Base-by-base conservation (phyloP, 2,797 vertebrate genomes). In the Eulemur coronatus region DNA sequence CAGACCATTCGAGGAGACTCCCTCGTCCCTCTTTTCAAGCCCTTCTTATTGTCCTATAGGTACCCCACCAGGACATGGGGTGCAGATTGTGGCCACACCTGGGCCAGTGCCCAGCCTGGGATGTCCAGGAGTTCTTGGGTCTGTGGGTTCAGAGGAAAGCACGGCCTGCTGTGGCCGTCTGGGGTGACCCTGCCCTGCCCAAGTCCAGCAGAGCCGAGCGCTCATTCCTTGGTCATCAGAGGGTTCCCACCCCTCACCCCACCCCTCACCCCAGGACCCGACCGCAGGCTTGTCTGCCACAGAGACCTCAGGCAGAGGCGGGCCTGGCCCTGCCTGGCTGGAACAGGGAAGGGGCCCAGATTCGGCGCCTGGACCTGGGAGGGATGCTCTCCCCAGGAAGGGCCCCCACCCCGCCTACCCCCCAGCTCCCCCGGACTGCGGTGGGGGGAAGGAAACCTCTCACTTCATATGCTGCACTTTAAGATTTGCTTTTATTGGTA, bases 401-500 rank as follows among this genome's bases (percentile, higher is more conserved):
- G 26, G 20, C 11, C 10, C 33, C 35, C 22, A 20, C 24, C 33
- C 12, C 0, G 4, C 7, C 14, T 30, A 11, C 4, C 26, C 14
- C 20, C 5, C n/a, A 30, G 57, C 13, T 14, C 13, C n/a, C 30
- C 22, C 14, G 14, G 4, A 24, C 59, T 57, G 67, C 28, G 26
- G 24, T 46, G 46, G 33, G 0, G 78, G 18, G 22, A 61, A 22
- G 12, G 46, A 73, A 65, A 43, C 15, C 4, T 14, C 33, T 63
- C 13, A n/a, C 1, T 0, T 33, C 48, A 79, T 20, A 7, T 7
- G 94, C n/a, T 84, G 87, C 30, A 11, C 67, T 92, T 90, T 18
- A 70, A 91, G 9, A 61, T 55, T 50, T 92, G 78, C 24, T 88
- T 96, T 97, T 95, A 93, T 96, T 96, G 81, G 59, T 18, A 24